phyloP scores from a whole-genome alignment of 2,797 vertebrate species.

The Syngnathus acus region DNA sequence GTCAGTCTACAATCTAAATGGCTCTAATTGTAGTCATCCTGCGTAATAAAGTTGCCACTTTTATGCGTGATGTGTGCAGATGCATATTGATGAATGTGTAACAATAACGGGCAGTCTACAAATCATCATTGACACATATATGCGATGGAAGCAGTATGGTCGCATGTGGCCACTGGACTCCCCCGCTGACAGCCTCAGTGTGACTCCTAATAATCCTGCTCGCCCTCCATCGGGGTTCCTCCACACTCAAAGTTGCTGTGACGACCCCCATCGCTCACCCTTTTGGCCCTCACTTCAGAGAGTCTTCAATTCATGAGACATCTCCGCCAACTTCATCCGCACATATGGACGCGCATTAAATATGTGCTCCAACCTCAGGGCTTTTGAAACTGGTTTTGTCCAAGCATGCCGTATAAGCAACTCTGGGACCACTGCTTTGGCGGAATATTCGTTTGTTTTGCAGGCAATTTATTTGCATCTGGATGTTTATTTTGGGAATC shows the following conservation, averaged over 20 bases:
- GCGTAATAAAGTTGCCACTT: not conserved
- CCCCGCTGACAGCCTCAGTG: conserved; percentile 65
- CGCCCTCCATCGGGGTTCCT: conserved; percentile 46
- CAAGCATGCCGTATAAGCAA: too few relatives aligned
- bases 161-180: conserved; percentile 52
- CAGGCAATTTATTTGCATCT: too few relatives aligned
- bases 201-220: conserved; percentile 68
- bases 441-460: too few relatives aligned
- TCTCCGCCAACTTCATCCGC: conserved; percentile 50
- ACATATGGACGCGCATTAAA: conserved; percentile 7
- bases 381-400: too few relatives aligned
- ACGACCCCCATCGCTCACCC: conserved; percentile 60
- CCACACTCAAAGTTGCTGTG: conserved; percentile 67
- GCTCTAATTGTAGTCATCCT: not conserved
- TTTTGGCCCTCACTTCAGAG: conserved; percentile 38
- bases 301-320: conserved; percentile 65
- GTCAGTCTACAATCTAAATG: not conserved
- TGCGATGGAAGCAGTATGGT: conserved; percentile 16
- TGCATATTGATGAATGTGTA: conserved; percentile 18
- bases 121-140: conserved; percentile 34
- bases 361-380: not conserved
- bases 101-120: conserved; percentile 8
- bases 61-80: conserved; percentile 21
- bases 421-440: too few relatives aligned
- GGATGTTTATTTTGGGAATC: too few relatives aligned